Percentiles rank a stretch among this genome's conserved stretches.
Evolutionary conservation across 2,888 invertebrate species (phyloP).

Genomic region (Melipona bicolor): DNA sequence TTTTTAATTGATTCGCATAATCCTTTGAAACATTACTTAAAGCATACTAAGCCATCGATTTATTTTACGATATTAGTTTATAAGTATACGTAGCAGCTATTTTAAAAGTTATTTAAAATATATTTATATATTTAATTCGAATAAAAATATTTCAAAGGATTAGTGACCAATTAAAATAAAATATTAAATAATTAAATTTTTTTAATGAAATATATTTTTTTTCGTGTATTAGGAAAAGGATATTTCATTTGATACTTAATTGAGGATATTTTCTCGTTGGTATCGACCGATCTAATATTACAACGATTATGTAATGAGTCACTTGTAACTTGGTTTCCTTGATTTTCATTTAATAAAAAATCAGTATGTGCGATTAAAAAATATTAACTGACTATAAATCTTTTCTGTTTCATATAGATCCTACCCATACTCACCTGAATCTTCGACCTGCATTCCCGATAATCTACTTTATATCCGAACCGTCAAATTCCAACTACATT

Average conservation of each 20-base stretch:
- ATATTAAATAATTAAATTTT: not conserved
- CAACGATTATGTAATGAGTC: slow-evolving; percentile 60
- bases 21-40: slow-evolving; percentile 7
- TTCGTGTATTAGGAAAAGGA: slow-evolving; percentile 9
- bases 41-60: not conserved
- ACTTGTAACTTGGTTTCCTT: slow-evolving; percentile 75
- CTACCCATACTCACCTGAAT: slow-evolving; percentile 40
- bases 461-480: slow-evolving; percentile 21
- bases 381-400: slow-evolving; percentile 32
- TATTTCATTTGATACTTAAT: slow-evolving; percentile 19
- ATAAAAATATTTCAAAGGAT: slow-evolving; percentile 22
- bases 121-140: slow-evolving; percentile 1
- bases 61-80: not conserved
- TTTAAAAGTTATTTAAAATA: not conserved
- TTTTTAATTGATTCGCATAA: slow-evolving; percentile 2
- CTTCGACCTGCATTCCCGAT: slow-evolving; percentile 46
- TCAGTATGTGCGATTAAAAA: slow-evolving; percentile 67
- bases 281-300: slow-evolving; percentile 49
- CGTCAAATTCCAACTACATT: slow-evolving; percentile 36
- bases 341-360: slow-evolving; percentile 77
- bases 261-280: slow-evolving; percentile 38
- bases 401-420: slow-evolving; percentile 53
- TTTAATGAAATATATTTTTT: not conserved
- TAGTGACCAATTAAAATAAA: not conserved
- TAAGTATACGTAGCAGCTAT: not conserved